Conservation (phyloP, 2,113 vertebrate species). For the Sylvilagus bachmani region DNA sequence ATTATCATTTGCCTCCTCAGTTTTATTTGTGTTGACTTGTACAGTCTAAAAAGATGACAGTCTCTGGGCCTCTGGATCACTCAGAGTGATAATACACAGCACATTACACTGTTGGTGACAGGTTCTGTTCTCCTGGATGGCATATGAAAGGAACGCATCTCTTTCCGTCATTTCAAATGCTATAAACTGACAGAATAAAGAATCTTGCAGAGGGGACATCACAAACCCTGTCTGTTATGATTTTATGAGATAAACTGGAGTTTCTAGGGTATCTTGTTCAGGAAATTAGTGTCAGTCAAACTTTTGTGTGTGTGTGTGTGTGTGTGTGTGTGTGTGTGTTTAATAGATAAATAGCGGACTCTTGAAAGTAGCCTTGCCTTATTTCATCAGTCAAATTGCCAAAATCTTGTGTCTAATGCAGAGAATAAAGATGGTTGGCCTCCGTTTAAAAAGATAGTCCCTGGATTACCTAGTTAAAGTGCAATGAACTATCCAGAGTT, state of each 20-base stretch:
- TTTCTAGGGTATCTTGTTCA: conserved; percentile 95
- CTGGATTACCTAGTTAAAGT: conserved; percentile 9
- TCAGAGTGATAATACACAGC: conserved; percentile 96
- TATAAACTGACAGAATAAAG: conserved; percentile 98
- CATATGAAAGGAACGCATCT: conserved; percentile 93
- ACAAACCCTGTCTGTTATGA: conserved; percentile 99
- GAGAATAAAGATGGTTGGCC: conserved; percentile 29
- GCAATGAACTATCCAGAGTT: background rate
- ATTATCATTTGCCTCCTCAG: conserved; percentile 96
- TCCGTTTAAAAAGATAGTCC: conserved; percentile 66
- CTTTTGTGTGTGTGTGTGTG: conserved; percentile 88
- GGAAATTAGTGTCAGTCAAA: conserved; percentile 99
- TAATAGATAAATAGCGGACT: conserved; percentile 91
- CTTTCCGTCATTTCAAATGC: conserved; percentile 97
- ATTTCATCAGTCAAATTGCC: conserved; percentile 70
- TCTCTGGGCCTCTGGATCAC: conserved; percentile 94
- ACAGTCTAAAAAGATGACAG: conserved; percentile 98
- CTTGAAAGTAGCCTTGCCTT: conserved; percentile 74
- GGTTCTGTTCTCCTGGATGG: conserved; percentile 94
- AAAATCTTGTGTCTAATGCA: conserved; percentile 65
- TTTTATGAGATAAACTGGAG: conserved; percentile 95
- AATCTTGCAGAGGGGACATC: conserved; percentile 95
- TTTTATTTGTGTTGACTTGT: conserved; percentile 99
- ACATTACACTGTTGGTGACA: conserved; percentile 95
- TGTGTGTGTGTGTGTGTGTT: conserved; percentile 71